phyloP scores from a whole-genome alignment of 2,113 vertebrate genomes.

The Irena cyanogastra region DNA sequence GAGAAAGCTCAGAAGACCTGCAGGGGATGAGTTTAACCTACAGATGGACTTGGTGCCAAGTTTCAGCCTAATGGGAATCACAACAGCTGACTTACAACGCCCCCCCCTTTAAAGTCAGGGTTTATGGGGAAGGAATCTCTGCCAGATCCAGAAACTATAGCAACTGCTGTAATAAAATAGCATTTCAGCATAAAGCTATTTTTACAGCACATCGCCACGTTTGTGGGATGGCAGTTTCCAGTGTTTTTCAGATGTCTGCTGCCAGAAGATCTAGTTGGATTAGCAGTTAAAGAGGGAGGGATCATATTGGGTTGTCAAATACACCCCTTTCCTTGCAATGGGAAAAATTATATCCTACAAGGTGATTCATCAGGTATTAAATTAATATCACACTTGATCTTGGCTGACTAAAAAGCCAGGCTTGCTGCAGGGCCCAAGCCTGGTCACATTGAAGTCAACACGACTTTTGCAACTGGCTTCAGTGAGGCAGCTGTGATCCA shows the following conservation, averaged over 20 bases:
- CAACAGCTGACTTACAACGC: conserved; percentile 56
- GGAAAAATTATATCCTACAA: not conserved
- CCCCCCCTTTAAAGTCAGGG: not conserved
- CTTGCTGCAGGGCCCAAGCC: not conserved
- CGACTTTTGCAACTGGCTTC: not conserved
- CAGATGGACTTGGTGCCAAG: conserved; percentile 1
- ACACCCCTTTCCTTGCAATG: not conserved
- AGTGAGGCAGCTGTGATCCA: not conserved
- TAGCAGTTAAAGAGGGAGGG: not conserved
- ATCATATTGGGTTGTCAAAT: not conserved
- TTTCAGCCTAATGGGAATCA: conserved; percentile 50
- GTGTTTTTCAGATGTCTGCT: conserved; percentile 15
- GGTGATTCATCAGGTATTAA: conserved; percentile 25
- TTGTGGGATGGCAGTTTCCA: not conserved
- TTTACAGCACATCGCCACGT: not conserved
- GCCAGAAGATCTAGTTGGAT: conserved; percentile 37
- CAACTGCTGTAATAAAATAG: conserved; percentile 45
- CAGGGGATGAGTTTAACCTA: conserved; percentile 31
- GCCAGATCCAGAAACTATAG: conserved; percentile 55
- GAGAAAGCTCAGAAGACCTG: conserved; percentile 35
- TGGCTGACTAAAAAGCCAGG: not conserved
- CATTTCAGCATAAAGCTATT: conserved; percentile 12
- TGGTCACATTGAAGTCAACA: not conserved
- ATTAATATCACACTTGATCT: not conserved
- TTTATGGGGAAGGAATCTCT: conserved; percentile 2